Percentiles rank a stretch among this genome's conserved stretches.
Conservation (phyloP, 2,113 vertebrate genomes). For the Nansenia antarctica region DNA sequence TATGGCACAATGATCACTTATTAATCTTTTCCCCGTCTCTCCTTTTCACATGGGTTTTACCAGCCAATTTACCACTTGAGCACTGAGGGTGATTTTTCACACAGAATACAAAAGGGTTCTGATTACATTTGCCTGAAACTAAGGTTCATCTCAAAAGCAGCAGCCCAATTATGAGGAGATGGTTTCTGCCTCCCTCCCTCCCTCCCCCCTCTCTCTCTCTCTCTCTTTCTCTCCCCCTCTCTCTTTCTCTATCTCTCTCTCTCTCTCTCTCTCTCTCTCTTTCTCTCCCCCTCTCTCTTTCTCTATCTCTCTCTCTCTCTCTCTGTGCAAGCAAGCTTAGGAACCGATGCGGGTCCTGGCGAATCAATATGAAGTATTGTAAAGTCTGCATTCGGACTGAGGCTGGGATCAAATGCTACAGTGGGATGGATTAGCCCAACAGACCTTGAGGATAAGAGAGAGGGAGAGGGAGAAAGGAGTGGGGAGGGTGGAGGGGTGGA, state of each 20-base stretch:
- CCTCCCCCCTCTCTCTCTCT: background rate
- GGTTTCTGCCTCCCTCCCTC: conserved; percentile 4
- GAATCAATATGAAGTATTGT: conserved; percentile 68
- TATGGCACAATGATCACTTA: conserved; percentile 49
- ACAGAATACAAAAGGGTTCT: conserved; percentile 33
- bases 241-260: conserved; percentile 1
- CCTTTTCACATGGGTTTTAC: background rate
- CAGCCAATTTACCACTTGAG: conserved; percentile 23
- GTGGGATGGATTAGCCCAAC: conserved; percentile 62
- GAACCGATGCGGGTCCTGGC: conserved; percentile 3
- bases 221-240: conserved; percentile 3
- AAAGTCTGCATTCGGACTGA: conserved; percentile 53
- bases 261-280: background rate
- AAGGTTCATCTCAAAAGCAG: conserved; percentile 22
- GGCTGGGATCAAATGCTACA: conserved; percentile 60
- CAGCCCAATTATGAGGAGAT: conserved; percentile 37
- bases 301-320: background rate
- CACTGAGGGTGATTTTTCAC: conserved; percentile 6
- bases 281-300: background rate
- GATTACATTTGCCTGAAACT: conserved; percentile 28
- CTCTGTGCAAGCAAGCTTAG: conserved; percentile 35
- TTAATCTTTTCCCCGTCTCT: conserved; percentile 15
- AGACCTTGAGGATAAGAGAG: conserved; percentile 55
- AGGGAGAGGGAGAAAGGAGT: background rate
- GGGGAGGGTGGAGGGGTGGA: background rate